Conservation (phyloP, 2,113 vertebrate genomes). For the Gobio gobio region DNA sequence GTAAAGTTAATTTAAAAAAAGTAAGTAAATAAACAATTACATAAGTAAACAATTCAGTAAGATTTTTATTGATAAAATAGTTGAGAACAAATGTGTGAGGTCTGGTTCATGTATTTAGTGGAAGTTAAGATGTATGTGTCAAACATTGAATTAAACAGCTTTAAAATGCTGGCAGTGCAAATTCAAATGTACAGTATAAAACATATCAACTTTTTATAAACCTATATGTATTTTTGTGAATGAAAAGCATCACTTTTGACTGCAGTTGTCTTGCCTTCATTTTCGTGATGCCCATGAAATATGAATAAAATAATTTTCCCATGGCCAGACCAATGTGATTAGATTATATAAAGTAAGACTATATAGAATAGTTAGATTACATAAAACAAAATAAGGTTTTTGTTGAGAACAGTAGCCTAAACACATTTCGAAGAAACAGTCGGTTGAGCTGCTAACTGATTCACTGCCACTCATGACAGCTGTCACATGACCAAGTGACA, state of each 20-base stretch:
- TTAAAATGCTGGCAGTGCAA: background rate
- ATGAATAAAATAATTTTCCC: background rate
- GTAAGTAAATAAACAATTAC: background rate
- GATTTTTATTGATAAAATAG: background rate
- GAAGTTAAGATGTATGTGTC: background rate
- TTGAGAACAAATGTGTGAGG: background rate
- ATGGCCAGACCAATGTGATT: background rate
- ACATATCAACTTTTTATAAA: background rate
- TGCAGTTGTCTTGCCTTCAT: background rate
- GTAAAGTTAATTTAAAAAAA: too few relatives aligned
- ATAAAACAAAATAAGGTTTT: background rate
- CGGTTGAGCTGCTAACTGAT: too few relatives aligned
- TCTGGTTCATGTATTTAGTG: background rate
- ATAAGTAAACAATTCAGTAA: background rate
- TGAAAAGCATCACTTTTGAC: too few relatives aligned
- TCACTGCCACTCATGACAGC: constrained; percentile 16
- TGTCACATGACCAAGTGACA: constrained; percentile 51
- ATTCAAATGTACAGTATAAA: background rate
- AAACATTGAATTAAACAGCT: background rate
- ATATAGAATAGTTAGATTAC: background rate
- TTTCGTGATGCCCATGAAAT: background rate
- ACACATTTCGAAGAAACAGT: background rate
- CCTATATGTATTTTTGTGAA: too few relatives aligned
- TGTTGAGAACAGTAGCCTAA: background rate
- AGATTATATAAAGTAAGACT: too few relatives aligned